Evolutionary conservation across 1,140 invertebrate genomes (phyloP).

Genomic region (Pseudomyrmex flavicornis): DNA sequence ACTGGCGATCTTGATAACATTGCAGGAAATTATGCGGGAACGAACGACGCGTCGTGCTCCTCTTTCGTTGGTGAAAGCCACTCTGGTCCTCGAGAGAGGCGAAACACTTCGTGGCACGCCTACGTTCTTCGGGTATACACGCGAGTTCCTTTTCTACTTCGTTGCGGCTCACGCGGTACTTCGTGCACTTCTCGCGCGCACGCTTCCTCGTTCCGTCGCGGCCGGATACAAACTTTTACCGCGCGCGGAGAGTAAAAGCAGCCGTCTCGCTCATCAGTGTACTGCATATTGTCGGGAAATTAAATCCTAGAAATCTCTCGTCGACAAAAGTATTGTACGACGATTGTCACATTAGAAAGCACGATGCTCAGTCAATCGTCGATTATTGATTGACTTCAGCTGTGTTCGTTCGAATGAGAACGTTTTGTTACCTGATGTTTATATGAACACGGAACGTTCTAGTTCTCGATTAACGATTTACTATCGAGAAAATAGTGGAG

Average conservation of each 20-base stretch:
- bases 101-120: slow-evolving; percentile 70
- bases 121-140: slow-evolving; percentile 55
- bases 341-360: slow-evolving; percentile 43
- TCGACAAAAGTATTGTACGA: not conserved
- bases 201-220: slow-evolving; percentile 40
- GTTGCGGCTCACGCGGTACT: slow-evolving; percentile 5
- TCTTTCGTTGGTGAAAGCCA: slow-evolving; percentile 68
- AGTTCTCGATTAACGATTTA: too few species aligned
- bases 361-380: not conserved
- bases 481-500: too few species aligned
- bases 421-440: not conserved
- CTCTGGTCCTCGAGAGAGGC: slow-evolving; percentile 58
- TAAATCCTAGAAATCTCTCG: slow-evolving; percentile 20
- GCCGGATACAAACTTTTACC: slow-evolving; percentile 50
- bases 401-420: slow-evolving; percentile 5
- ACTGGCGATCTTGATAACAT: slow-evolving; percentile 44
- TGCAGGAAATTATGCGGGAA: slow-evolving; percentile 62
- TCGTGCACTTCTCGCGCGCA: slow-evolving; percentile 15
- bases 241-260: slow-evolving; percentile 27
- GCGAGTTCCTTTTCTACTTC: slow-evolving; percentile 62
- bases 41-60: slow-evolving; percentile 52
- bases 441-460: too few species aligned
- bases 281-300: not conserved
- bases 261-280: slow-evolving; percentile 6
- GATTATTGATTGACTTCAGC: not conserved